These are phyloP conservation scores for Rhynchotus rufescens DNA, from an alignment of 2,797 vertebrate species.

Conservation along the genomic window DNA sequence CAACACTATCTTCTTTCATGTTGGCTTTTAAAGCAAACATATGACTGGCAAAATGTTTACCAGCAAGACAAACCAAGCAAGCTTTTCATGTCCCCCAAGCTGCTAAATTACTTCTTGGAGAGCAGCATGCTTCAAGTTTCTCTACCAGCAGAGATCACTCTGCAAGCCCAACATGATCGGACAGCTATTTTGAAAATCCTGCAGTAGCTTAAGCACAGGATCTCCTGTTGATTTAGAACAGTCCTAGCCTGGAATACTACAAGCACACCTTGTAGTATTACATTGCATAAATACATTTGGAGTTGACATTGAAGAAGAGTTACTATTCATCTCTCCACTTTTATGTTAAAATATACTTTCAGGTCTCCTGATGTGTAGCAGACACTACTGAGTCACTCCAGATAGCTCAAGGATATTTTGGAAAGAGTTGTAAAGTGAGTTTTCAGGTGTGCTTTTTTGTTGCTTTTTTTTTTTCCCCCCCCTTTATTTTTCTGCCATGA, in stretches of 20 bases:
- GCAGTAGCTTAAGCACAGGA: slow-evolving; percentile 56
- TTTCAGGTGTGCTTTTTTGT: neutral
- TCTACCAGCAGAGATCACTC: neutral
- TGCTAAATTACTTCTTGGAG: slow-evolving; percentile 38
- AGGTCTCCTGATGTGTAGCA: neutral
- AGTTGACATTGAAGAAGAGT: slow-evolving; percentile 14
- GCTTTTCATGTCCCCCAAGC: slow-evolving; percentile 12
- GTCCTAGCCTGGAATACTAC: slow-evolving; percentile 42
- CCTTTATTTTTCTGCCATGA: neutral
- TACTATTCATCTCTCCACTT: slow-evolving; percentile 17
- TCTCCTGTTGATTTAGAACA: slow-evolving; percentile 64
- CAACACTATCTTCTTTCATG: neutral
- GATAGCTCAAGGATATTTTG: slow-evolving; percentile 55
- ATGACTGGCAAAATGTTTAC: neutral
- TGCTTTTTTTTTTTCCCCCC: neutral
- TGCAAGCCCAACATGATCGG: slow-evolving; percentile 32
- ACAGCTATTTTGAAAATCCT: slow-evolving; percentile 62
- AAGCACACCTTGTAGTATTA: neutral
- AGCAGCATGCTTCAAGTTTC: neutral
- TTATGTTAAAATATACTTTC: slow-evolving; percentile 55
- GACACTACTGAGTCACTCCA: slow-evolving; percentile 27
- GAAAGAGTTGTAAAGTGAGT: slow-evolving; percentile 8
- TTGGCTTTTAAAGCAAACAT: neutral
- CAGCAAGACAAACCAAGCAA: slow-evolving; percentile 13
- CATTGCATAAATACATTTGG: slow-evolving; percentile 48